Base-by-base conservation (phyloP, 23 tunicate species). In the Trididemnum clinides region DNA sequence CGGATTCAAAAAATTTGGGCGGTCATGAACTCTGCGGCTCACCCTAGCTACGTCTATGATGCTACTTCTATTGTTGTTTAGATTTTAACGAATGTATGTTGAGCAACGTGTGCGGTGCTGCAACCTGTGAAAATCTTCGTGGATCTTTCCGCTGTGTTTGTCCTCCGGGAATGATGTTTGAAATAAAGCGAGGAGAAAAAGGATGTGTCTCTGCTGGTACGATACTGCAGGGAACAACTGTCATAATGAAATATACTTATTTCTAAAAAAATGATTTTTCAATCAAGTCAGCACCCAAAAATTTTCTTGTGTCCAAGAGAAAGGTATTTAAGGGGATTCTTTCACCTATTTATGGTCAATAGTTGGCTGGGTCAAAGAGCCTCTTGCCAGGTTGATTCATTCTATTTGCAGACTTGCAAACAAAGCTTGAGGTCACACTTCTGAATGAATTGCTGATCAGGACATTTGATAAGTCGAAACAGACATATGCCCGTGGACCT, bases 131-230 rank as follows among this genome's bases (percentile, higher is more conserved):
- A 26, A 86, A 86, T 31, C 39, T 34, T 0, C 44, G 25, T 5
- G 90, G 90, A 63, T 64, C 90, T 2, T 86, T 77, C 33, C 65
- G 58, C 33, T 86, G 90, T 36, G 69, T 57, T 28, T 86, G 90
- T 51, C 84, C 90, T 34, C 25, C 77, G 18, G 90, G 90, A 0
- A 74, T 3, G 2, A 29, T 74, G 3, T 74, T 74, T 29, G 12
- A 25, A 22, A 39, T 29, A 22, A 27, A 27, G 22, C 2, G 18
- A 7, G 58, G 10, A 6, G 59, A 32, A 44, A 27, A 21, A 36
- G 23, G 7, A 20, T 74, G 80, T 25, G 57, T 74, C 38, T 66
- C 5, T 23, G 75, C 37, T 28, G 75, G 75, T 66, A 32, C 6
- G 69, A 62, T 44, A 44, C n/a, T n/a, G n/a, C n/a, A n/a, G n/a